Base-by-base conservation (phyloP, 2,113 vertebrate species). In the Tonatia bakeri region DNA sequence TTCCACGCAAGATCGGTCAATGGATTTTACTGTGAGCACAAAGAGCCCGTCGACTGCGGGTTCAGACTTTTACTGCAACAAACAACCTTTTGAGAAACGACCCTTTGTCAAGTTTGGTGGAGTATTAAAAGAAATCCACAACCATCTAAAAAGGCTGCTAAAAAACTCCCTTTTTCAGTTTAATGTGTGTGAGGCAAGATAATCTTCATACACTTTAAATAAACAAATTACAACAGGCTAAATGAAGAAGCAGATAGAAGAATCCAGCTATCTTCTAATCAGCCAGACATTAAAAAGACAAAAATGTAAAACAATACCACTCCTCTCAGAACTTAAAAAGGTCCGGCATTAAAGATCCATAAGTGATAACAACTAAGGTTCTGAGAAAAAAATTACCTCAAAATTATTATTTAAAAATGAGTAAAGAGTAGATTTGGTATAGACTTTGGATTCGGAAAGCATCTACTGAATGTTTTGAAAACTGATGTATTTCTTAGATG, bases 401-500 rank as follows among this genome's bases (percentile, higher is more conserved):
- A 69, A 84, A 87, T 81, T 47, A 87, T 91, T 50, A 90, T 82
- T 82, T 36, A 64, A 95, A 93, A 84, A 93, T 54, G 10, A 79
- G 36, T 64, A 90, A 67, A 89, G 1, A 84, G 43, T 61, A 80
- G 13, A 69, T 52, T 36, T 69, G 65, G 90, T 31, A 80, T n/a
- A 6, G 75, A 80, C 5, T 90, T 73, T 81, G 36, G 72, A 93
- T 89, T 93, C 33, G 84, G 38, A 93, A 81, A 94, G 5, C 12
- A 91, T 70, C 82, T 96, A 87, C 20, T 47, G n/a, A 94, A 89
- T 76, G 31, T 81, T 96, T 90, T 95, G 6, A 88, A 95, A 95
- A 38, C 31, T 1, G 24, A 67, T 38, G 26, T 50, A 76, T n/a
- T 90, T 92, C 64, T 56, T 93, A 89, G 50, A 73, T 56, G 31